Evolutionary conservation across 2,888 invertebrate species (phyloP), one percentile per base, ranked within the genome.

Genomic region (Copidosoma aretas): DNA sequence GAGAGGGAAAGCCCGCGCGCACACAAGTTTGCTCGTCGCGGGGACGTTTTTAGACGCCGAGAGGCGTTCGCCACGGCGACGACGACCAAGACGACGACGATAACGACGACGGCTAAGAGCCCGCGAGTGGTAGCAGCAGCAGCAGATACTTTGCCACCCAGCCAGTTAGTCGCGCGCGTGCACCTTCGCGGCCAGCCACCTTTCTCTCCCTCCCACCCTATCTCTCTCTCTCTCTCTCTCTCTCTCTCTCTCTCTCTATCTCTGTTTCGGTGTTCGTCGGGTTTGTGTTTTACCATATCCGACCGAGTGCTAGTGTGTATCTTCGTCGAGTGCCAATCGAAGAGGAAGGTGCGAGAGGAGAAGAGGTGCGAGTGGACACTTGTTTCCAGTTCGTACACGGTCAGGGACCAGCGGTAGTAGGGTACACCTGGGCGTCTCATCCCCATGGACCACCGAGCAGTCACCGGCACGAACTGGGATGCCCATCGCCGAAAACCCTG

Each of bases 21-120:
- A 32, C 32, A n/a, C n/a, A n/a, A n/a, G 32, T 32, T 32, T 32
- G 32, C 32, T 32, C 32, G n/a, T 8, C 4, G 32, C 8, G 32
- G 76, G 79, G 81, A 82, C 82, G 81, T 76, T 82, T 83, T 83
- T 82, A 83, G 83, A 82, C 77, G 79, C 78, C 77, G 78, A 80
- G 79, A 78, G 79, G 19, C 57, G 57, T 39, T 59, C 24, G 54
- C 54, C 54, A 53, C 25, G 32, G 21, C 53, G 19, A 17, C 43
- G 14, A 46, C 14, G 12, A 46, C 14, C 15, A 46, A 46, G 43
- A 46, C 8, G 43, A 46, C 14, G 8, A 46, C 14, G 43, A 46
- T 41, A 41, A 32, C 56, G 24, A 21, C 56, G 56, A 56, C 56
- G 21, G 22, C 54, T 21, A 54, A 21, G 25, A 54, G 22, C n/a